Conservation (phyloP, 2,888 invertebrate genomes). For the Oeneis ivallda region DNA sequence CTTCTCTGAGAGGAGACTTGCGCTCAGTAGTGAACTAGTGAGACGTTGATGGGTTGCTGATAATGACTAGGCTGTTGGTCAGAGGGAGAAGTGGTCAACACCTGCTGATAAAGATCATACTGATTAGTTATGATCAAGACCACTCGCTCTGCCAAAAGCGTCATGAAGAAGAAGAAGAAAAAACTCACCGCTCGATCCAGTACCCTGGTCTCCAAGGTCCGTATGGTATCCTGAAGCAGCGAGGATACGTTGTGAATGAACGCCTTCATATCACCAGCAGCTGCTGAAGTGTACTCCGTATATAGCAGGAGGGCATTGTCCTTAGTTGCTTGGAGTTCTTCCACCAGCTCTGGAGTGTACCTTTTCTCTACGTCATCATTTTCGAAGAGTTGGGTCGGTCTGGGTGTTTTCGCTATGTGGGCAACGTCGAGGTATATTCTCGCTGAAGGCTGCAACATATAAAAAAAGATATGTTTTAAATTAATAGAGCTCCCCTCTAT, state of each 20-base stretch:
- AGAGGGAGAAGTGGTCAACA: too few species aligned
- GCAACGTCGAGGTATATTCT: conserved; percentile 47
- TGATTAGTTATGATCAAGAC: too few species aligned
- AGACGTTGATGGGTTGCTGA: too few species aligned
- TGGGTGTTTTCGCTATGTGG: conserved; percentile 25
- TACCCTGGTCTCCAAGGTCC: conserved; percentile 39
- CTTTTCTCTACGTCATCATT: conserved; percentile 50
- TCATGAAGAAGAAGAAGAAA: not conserved
- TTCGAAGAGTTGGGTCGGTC: conserved; percentile 28
- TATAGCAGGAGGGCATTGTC: conserved; percentile 62
- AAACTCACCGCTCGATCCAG: conserved; percentile 50
- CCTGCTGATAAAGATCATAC: too few species aligned
- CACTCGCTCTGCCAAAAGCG: not conserved
- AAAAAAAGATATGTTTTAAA: not conserved
- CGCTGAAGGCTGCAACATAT: conserved; percentile 43
- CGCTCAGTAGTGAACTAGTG: too few species aligned
- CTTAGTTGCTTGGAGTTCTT: conserved; percentile 53
- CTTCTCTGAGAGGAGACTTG: too few species aligned
- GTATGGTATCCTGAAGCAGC: conserved; percentile 49
- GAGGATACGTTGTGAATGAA: conserved; percentile 59
- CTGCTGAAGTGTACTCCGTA: conserved; percentile 61
- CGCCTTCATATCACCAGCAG: conserved; percentile 55
- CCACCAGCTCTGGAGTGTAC: conserved; percentile 53
- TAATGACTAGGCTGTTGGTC: too few species aligned
- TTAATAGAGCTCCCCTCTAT: too few species aligned